A percentile compares a stretch with the other conserved stretches of the same genome.
Evolutionary conservation across 1,140 invertebrate species (phyloP).

Genomic region (Adelges cooleyi): DNA sequence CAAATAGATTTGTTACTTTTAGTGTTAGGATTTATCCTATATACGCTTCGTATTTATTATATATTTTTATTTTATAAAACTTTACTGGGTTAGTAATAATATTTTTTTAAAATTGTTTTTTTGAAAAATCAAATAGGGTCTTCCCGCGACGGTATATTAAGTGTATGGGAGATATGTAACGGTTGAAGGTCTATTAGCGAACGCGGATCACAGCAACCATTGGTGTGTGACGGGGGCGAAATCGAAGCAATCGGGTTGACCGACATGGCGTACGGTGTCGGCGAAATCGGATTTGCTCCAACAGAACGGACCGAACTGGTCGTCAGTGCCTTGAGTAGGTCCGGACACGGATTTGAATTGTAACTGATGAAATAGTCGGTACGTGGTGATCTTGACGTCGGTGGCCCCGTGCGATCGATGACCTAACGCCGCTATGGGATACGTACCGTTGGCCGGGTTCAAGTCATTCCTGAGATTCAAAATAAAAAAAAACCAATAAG

Average conservation of each 20-base stretch:
- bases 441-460: not conserved
- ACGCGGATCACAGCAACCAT: not conserved
- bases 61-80: too few relatives aligned
- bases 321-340: not conserved
- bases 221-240: not conserved
- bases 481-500: too few relatives aligned
- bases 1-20: too few relatives aligned
- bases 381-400: not conserved
- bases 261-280: not conserved
- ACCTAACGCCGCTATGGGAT: not conserved
- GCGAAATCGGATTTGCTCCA: conserved; percentile 13
- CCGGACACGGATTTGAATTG: not conserved
- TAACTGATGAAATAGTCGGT: not conserved
- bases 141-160: not conserved
- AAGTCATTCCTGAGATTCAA: not conserved
- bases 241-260: not conserved
- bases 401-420: conserved; percentile 2
- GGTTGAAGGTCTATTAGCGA: too few relatives aligned
- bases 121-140: too few relatives aligned
- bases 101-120: too few relatives aligned
- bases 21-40: too few relatives aligned
- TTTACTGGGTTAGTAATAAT: too few relatives aligned
- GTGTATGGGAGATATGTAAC: not conserved
- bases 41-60: too few relatives aligned
- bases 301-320: not conserved